Evolutionary conservation across 2,113 vertebrate genomes (phyloP).

Genomic region (Puma concolor): DNA sequence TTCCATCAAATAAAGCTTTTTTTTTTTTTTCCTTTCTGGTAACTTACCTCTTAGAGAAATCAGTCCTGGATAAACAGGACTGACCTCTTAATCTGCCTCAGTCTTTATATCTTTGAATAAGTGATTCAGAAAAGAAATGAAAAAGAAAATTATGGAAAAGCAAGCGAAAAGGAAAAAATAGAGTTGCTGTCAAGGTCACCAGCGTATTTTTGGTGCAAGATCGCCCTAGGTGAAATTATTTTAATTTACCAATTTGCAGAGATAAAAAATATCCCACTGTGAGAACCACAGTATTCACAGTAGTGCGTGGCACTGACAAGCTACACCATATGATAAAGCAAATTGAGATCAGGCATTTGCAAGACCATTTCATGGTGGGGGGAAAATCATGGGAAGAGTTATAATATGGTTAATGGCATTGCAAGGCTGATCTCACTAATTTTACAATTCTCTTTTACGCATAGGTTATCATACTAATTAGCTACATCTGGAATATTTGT

Average conservation of each 20-base stretch:
- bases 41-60: not conserved
- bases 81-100: not conserved
- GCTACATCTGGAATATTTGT: constrained; percentile 80
- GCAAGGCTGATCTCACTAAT: constrained; percentile 83
- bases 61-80: not conserved
- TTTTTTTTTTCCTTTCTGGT: not conserved
- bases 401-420: constrained; percentile 85
- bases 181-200: constrained; percentile 73
- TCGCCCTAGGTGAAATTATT: constrained; percentile 87
- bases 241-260: constrained; percentile 89
- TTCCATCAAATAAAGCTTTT: not conserved
- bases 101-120: not conserved
- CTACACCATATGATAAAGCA: constrained; percentile 82
- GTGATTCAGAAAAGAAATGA: not conserved
- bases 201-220: constrained; percentile 63
- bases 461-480: constrained; percentile 85
- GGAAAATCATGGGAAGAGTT: constrained; percentile 84
- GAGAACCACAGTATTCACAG: constrained; percentile 87
- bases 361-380: constrained; percentile 84
- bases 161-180: constrained; percentile 11
- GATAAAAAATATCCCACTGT: constrained; percentile 87
- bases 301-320: constrained; percentile 81
- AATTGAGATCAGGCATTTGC: constrained; percentile 88
- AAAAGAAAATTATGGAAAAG: constrained; percentile 42
- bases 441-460: constrained; percentile 80